Conservation (phyloP, 2,797 vertebrate species). For the Molossus molossus region DNA sequence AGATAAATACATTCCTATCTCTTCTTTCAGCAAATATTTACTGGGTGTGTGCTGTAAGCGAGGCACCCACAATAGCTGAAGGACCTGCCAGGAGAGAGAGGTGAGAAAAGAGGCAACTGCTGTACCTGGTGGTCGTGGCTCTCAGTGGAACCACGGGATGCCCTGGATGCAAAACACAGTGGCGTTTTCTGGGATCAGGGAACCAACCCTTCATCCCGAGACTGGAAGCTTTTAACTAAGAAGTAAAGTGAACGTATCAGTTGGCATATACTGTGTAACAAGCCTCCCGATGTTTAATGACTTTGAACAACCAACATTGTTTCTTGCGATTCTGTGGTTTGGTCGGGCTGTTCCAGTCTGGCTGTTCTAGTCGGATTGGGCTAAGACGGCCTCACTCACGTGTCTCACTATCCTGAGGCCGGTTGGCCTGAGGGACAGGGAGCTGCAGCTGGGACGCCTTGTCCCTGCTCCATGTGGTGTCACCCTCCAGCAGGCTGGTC, state of each 20-base stretch:
- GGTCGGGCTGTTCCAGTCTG: neutral
- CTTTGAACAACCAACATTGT: neutral
- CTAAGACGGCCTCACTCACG: neutral
- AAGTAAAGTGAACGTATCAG: neutral
- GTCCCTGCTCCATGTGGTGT: neutral
- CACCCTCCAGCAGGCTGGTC: neutral
- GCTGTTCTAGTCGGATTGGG: neutral
- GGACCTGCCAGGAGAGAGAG: neutral
- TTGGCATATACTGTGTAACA: neutral
- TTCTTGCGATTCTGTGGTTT: neutral
- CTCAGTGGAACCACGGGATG: neutral
- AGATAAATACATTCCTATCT: neutral
- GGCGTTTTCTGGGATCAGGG: neutral
- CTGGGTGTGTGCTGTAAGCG: neutral
- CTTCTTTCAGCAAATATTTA: constrained; percentile 27
- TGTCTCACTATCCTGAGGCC: neutral
- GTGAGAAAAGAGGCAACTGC: neutral
- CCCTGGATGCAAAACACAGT: neutral
- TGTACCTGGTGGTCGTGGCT: neutral
- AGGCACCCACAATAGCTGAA: neutral
- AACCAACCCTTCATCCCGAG: neutral
- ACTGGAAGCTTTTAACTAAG: neutral
- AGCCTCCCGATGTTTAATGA: neutral
- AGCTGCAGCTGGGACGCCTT: neutral
- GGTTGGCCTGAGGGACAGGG: neutral